Percentiles rank a stretch among this genome's conserved stretches.
phyloP scores from a whole-genome alignment of 2,797 vertebrate genomes.

The Leuciscus waleckii region DNA sequence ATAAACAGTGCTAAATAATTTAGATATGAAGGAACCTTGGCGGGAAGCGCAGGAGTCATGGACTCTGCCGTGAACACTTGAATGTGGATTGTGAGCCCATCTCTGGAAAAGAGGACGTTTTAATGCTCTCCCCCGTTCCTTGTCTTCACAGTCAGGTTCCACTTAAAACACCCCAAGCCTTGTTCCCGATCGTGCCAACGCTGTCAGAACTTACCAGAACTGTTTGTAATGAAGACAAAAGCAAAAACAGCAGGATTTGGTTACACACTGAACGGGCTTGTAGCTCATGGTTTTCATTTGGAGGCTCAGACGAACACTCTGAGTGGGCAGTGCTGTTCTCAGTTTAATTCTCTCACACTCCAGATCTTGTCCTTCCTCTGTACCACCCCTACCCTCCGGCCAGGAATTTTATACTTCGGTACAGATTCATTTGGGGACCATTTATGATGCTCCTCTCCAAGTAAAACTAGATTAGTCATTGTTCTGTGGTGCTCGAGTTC shows the following conservation, averaged over 20 bases:
- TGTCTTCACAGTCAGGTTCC: slow-evolving; percentile 51
- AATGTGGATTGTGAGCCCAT: slow-evolving; percentile 68
- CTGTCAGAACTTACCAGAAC: slow-evolving; percentile 58
- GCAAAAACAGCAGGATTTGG: slow-evolving; percentile 61
- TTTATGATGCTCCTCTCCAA: neutral
- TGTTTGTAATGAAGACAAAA: slow-evolving; percentile 51
- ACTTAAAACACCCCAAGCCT: slow-evolving; percentile 55
- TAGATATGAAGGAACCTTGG: slow-evolving; percentile 74
- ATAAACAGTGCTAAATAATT: slow-evolving; percentile 82
- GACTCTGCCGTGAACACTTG: slow-evolving; percentile 68
- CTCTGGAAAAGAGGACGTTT: slow-evolving; percentile 61
- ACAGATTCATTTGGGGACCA: slow-evolving; percentile 40
- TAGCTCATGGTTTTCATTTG: slow-evolving; percentile 57
- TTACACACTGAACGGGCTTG: slow-evolving; percentile 54
- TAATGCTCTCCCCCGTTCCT: slow-evolving; percentile 40
- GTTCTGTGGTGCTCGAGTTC: neutral
- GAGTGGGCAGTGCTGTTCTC: slow-evolving; percentile 16
- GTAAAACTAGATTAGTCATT: neutral
- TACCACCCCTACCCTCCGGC: slow-evolving; percentile 25
- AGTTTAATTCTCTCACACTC: slow-evolving; percentile 36
- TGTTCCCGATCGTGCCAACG: slow-evolving; percentile 56
- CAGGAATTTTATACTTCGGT: slow-evolving; percentile 43
- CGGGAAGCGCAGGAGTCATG: slow-evolving; percentile 58
- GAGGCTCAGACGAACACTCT: slow-evolving; percentile 41
- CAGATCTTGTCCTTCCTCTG: slow-evolving; percentile 9